Base-by-base conservation (phyloP, 2,888 invertebrate species). In the Cephus pygmeus region DNA sequence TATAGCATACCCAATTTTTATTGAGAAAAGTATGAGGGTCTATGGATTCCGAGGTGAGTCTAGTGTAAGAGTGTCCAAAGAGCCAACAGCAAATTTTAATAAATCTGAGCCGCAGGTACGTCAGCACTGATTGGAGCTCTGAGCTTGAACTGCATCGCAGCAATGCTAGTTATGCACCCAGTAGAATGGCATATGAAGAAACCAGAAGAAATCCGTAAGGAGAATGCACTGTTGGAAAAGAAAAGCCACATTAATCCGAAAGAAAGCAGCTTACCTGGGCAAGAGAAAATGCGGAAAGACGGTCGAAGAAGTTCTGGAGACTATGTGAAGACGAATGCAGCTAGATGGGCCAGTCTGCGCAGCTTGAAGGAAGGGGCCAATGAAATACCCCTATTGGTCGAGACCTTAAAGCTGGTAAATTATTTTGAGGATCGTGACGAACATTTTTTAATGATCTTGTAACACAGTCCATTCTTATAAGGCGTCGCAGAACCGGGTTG, bases 131-230 rank as follows among this genome's bases (percentile, higher is more conserved):
- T 95, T 23, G 94, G 95, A 81, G 96, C 94, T 0, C 88, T 96
- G 56, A 95, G 95, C 85, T 90, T 95, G 23, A 94, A 96, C 87
- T 92, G 94, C 31, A 91, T 96, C 34, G 93, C 95, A 40, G 96
- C 95, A 1, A 95, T 95, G 94, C 86, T 94, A 73, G 92, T 95
- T 69, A 94, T 96, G 94, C 95, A 96, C 84, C 96, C 96, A 1
- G 94, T 95, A 0, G 94, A 95, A 87, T 95, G 95, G 95, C 95
- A 96, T 75, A 75, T 75, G 73, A 40, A 4, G 35, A 73, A 23
- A 12, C 73, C 35, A 34, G 35, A 31, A 34, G 6, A 12, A 23
- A 12, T 31, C 31, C 71, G 3, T 31, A 71, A 31, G 4, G 6
- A 12, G 33, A 34, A 12, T 1, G 71, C 15, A 71, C 71, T 34